Evolutionary conservation across 2,888 invertebrate species (phyloP).

Genomic region (Vanessa cardui): DNA sequence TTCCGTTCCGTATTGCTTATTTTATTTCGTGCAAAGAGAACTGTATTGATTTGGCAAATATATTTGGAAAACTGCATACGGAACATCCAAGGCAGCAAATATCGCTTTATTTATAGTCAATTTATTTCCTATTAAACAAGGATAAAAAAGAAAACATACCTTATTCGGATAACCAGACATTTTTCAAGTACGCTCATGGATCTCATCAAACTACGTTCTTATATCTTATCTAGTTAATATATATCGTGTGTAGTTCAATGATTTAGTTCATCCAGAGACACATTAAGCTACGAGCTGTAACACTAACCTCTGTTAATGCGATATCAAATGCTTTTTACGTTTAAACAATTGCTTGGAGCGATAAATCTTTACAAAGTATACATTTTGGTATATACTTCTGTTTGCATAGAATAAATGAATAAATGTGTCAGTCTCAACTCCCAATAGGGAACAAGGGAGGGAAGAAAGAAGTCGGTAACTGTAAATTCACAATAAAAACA

Average conservation of each 20-base stretch:
- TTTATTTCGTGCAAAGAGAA: neutral
- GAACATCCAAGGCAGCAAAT: neutral
- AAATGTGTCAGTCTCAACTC: neutral
- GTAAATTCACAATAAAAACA: too few species aligned
- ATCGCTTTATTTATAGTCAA: too few species aligned
- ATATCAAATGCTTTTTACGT: conserved; percentile 22
- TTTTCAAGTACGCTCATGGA: neutral
- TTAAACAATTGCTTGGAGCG: conserved; percentile 16
- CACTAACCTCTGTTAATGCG: conserved; percentile 24
- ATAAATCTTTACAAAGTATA: conserved; percentile 19
- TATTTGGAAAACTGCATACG: neutral
- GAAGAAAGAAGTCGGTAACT: too few species aligned
- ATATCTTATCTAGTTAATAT: conserved; percentile 13
- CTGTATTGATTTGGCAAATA: neutral
- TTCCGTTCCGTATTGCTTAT: too few species aligned
- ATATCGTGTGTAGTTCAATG: conserved; percentile 9
- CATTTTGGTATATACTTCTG: conserved; percentile 3
- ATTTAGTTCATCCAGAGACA: conserved; percentile 24
- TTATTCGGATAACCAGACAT: too few species aligned
- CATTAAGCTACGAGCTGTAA: conserved; percentile 20
- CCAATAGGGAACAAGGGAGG: too few species aligned
- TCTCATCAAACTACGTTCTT: neutral
- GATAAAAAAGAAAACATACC: too few species aligned
- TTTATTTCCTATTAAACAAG: too few species aligned
- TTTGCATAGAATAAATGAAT: neutral